These are phyloP conservation scores for Cataglyphis rosenhaueri DNA, from an alignment of 2,888 invertebrate genomes.

Conservation along the genomic window DNA sequence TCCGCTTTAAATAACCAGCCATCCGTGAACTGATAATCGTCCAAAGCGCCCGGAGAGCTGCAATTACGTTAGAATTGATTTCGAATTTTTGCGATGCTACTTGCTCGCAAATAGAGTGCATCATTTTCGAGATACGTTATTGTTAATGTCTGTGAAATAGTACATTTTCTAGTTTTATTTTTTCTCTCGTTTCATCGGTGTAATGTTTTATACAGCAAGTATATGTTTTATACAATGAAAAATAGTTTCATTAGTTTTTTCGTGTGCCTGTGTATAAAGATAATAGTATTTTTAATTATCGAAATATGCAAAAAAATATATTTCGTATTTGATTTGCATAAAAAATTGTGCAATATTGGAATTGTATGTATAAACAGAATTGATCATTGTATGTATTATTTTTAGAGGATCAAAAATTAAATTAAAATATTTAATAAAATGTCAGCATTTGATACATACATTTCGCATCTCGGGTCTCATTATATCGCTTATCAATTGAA, in stretches of 20 bases:
- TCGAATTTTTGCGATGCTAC: constrained; percentile 12
- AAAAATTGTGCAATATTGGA: neutral
- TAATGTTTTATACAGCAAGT: neutral
- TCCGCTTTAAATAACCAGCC: constrained; percentile 36
- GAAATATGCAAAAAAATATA: neutral
- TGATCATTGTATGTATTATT: neutral
- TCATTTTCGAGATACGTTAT: neutral
- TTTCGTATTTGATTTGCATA: neutral
- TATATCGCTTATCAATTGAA: constrained; percentile 8
- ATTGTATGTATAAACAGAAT: neutral
- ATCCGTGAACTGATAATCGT: constrained; percentile 46
- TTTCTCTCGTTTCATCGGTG: neutral
- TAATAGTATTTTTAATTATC: neutral
- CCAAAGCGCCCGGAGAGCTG: neutral
- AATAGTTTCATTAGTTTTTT: neutral
- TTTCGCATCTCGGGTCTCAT: neutral
- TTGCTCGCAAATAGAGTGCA: neutral
- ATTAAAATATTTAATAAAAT: neutral
- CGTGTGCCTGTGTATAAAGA: neutral
- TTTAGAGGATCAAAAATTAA: neutral
- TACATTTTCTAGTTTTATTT: neutral
- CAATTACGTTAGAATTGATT: constrained; percentile 30
- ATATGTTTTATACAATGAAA: neutral
- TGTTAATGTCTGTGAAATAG: neutral
- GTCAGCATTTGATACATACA: neutral